Evolutionary conservation across 23 tunicate species (phyloP).

Genomic region (Styela plicata): DNA sequence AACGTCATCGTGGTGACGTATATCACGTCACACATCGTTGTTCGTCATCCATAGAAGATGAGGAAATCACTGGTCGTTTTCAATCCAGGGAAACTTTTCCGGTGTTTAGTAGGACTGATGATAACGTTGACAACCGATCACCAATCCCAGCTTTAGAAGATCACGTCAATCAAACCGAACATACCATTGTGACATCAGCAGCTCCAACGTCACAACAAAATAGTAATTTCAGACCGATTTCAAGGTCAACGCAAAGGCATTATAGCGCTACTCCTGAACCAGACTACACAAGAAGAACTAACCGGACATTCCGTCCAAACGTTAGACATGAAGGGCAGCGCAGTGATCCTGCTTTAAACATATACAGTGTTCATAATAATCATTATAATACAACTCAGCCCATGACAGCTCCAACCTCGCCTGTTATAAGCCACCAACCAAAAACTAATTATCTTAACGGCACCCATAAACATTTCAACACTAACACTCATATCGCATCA

Average conservation of each 20-base stretch:
- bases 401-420: conserved; percentile 25
- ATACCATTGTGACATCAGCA: conserved; percentile 8
- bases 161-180: background rate
- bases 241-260: conserved; percentile 4
- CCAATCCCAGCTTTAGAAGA: conserved; percentile 20
- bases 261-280: conserved; percentile 19
- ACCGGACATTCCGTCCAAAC: background rate
- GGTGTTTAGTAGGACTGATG: conserved; percentile 6
- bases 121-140: background rate
- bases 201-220: background rate
- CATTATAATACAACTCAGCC: conserved; percentile 3
- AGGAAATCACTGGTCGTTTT: conserved; percentile 9
- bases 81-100: conserved; percentile 14
- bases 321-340: conserved; percentile 9
- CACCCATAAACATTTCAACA: background rate
- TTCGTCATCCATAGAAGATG: conserved; percentile 27
- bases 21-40: conserved; percentile 20
- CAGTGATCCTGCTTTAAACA: conserved; percentile 19
- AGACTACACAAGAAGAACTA: background rate
- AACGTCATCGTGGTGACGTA: conserved; percentile 27
- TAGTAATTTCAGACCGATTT: conserved; percentile 9
- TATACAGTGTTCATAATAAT: conserved; percentile 3
- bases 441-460: background rate
- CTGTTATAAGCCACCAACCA: background rate
- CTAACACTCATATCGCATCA: background rate